A percentile compares a stretch with the other conserved stretches of the same genome.
phyloP scores from a whole-genome alignment of 2,888 invertebrate species.

The Ormyrus nitidulus region DNA sequence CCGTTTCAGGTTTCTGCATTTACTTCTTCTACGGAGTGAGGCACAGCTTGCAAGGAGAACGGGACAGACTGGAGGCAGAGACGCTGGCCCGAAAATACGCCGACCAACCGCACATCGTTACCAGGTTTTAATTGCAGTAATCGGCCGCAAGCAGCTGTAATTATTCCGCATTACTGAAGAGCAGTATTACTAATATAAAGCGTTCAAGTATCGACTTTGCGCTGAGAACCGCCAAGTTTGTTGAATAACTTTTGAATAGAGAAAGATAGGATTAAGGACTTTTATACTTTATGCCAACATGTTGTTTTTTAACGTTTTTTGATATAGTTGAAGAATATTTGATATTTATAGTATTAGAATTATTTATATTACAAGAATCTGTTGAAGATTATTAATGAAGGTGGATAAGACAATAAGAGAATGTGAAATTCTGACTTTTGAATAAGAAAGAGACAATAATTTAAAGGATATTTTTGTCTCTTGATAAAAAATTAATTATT shows the following conservation, averaged over 20 bases:
- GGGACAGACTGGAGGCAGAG: slow-evolving; percentile 61
- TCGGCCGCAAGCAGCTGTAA: not conserved
- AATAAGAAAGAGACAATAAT: not conserved
- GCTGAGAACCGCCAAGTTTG: not conserved
- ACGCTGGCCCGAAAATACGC: slow-evolving; percentile 62
- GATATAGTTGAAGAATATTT: not conserved
- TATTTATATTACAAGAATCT: not conserved
- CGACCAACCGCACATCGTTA: slow-evolving; percentile 61
- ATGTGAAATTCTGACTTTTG: slow-evolving; percentile 20
- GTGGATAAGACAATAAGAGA: not conserved
- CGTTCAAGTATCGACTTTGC: not conserved
- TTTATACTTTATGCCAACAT: slow-evolving; percentile 9
- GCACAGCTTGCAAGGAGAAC: slow-evolving; percentile 82
- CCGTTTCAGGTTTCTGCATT: slow-evolving; percentile 84
- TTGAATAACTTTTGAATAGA: not conserved
- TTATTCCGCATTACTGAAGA: slow-evolving; percentile 29
- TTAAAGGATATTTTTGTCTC: slow-evolving; percentile 4
- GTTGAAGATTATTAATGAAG: not conserved
- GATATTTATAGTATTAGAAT: not conserved
- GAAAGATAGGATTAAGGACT: not conserved
- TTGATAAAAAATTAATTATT: slow-evolving; percentile 8
- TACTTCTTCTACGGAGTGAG: slow-evolving; percentile 91
- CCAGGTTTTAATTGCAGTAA: slow-evolving; percentile 49
- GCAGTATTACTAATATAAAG: slow-evolving; percentile 51
- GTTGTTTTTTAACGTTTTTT: not conserved